Percentiles rank a stretch among this genome's conserved stretches.
Evolutionary conservation across 2,797 vertebrate genomes (phyloP).

Genomic region (Trachurus trachurus): DNA sequence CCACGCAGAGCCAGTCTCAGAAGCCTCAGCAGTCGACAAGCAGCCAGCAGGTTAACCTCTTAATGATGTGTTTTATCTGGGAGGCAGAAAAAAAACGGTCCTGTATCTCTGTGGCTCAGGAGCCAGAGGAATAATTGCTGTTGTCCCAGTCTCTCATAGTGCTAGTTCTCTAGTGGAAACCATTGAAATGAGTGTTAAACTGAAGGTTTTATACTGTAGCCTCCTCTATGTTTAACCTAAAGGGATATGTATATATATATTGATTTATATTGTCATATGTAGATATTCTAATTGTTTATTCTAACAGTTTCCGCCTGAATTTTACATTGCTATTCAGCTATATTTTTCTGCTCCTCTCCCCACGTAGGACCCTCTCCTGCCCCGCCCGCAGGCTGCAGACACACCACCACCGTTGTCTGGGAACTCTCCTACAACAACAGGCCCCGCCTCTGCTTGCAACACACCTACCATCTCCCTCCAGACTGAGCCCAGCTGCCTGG

Average conservation of each 20-base stretch:
- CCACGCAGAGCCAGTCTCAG: slow-evolving; percentile 83
- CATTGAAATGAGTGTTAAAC: neutral
- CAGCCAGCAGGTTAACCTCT: slow-evolving; percentile 86
- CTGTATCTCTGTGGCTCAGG: neutral
- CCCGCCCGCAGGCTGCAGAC: slow-evolving; percentile 77
- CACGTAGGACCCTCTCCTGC: slow-evolving; percentile 77
- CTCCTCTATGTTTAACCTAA: neutral
- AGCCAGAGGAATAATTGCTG: slow-evolving; percentile 33
- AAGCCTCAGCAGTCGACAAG: slow-evolving; percentile 80
- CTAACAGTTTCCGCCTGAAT: too few relatives aligned
- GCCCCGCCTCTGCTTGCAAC: slow-evolving; percentile 65
- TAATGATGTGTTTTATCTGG: slow-evolving; percentile 37
- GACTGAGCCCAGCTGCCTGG: slow-evolving; percentile 60
- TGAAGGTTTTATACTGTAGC: neutral
- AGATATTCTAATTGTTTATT: neutral
- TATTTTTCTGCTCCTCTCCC: neutral
- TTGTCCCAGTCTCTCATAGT: slow-evolving; percentile 15
- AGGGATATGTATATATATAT: neutral
- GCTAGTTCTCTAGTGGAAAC: neutral
- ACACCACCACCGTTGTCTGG: slow-evolving; percentile 73
- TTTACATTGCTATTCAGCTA: neutral
- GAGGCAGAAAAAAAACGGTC: neutral
- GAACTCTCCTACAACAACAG: slow-evolving; percentile 58
- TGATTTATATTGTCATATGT: neutral
- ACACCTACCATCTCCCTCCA: slow-evolving; percentile 59